phyloP scores from a whole-genome alignment of 2,113 vertebrate genomes.

The Poecilia latipinna region DNA sequence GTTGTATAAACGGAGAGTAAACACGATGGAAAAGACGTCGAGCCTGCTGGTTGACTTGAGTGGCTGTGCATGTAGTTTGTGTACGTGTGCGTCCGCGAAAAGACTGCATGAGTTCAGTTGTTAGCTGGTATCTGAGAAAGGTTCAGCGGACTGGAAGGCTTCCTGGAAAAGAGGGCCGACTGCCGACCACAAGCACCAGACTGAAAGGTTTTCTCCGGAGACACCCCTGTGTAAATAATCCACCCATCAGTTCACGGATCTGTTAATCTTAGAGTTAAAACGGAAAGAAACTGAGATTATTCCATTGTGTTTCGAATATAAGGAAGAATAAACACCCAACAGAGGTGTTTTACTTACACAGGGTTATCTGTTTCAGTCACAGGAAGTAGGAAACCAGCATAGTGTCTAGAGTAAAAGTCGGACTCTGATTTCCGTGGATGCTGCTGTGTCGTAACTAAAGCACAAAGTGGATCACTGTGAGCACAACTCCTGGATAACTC shows the following conservation, averaged over 20 bases:
- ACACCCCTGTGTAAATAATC: slow-evolving; percentile 57
- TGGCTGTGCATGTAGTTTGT: slow-evolving; percentile 22
- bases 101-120: slow-evolving; percentile 55
- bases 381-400: slow-evolving; percentile 66
- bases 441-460: slow-evolving; percentile 7
- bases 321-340: slow-evolving; percentile 24
- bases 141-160: slow-evolving; percentile 69
- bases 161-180: slow-evolving; percentile 58
- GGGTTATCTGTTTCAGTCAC: slow-evolving; percentile 49
- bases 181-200: slow-evolving; percentile 73
- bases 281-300: slow-evolving; percentile 23
- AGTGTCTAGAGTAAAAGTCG: slow-evolving; percentile 36
- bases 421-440: slow-evolving; percentile 37
- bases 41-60: slow-evolving; percentile 70
- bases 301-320: slow-evolving; percentile 34
- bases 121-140: slow-evolving; percentile 71
- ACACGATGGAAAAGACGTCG: slow-evolving; percentile 55
- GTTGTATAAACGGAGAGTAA: slow-evolving; percentile 72
- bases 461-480: slow-evolving; percentile 39
- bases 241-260: not conserved
- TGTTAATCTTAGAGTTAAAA: not conserved
- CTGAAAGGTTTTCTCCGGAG: slow-evolving; percentile 53
- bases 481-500: slow-evolving; percentile 9
- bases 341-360: slow-evolving; percentile 37
- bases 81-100: slow-evolving; percentile 23